Evolutionary conservation across 2,888 invertebrate genomes (phyloP).

Genomic region (Himalopsyche kuldschensis): DNA sequence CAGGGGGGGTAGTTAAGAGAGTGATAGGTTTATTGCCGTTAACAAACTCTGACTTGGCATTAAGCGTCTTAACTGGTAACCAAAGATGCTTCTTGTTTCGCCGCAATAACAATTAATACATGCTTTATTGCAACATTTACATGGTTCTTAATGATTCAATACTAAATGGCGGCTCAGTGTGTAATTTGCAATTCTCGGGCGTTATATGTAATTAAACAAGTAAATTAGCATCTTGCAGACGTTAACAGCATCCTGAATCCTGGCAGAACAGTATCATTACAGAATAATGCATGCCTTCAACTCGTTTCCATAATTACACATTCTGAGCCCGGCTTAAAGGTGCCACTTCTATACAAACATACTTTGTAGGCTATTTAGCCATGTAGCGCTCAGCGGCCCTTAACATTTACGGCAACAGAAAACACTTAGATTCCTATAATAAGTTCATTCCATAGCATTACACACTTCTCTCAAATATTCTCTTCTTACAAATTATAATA

Average conservation of each 20-base stretch:
- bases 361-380: not conserved
- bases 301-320: conserved; percentile 4
- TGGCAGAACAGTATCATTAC: not conserved
- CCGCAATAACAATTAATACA: not conserved
- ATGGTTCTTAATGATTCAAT: not conserved
- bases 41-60: no score
- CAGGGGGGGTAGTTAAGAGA: no score
- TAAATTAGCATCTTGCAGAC: conserved; percentile 1
- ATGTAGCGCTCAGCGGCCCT: not conserved
- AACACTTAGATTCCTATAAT: not conserved
- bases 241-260: not conserved
- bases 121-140: not conserved
- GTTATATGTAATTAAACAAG: not conserved
- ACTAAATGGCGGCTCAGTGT: not conserved
- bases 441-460: no score
- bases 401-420: not conserved
- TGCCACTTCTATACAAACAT: not conserved
- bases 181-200: not conserved
- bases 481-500: no score
- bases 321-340: not conserved
- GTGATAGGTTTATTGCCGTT: no score
- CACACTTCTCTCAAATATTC: no score
- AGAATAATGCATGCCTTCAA: not conserved
- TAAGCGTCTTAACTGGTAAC: no score
- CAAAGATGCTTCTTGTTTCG: no score